These are phyloP conservation scores for Bombus ignitus DNA, from an alignment of 1,140 invertebrate species.

Conservation along the genomic window DNA sequence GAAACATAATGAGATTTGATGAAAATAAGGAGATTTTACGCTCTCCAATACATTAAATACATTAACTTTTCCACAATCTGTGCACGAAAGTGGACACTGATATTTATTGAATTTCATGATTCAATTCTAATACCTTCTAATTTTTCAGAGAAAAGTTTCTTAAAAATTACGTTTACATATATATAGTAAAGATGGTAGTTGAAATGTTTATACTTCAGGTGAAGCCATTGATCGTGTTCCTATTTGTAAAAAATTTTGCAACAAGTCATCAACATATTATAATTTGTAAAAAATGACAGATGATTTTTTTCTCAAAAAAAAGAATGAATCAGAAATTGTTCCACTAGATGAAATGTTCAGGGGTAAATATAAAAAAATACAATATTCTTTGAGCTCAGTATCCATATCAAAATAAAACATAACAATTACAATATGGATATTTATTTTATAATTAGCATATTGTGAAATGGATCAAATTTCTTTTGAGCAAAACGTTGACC, in stretches of 20 bases:
- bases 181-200: not conserved
- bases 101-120: slow-evolving; percentile 29
- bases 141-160: not conserved
- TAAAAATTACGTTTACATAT: not conserved
- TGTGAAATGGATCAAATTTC: slow-evolving; percentile 71
- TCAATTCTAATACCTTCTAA: not conserved
- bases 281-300: not conserved
- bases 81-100: not conserved
- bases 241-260: too few relatives aligned
- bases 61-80: not conserved
- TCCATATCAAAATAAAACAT: not conserved
- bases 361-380: slow-evolving; percentile 49
- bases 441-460: slow-evolving; percentile 58
- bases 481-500: slow-evolving; percentile 26
- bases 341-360: slow-evolving; percentile 70
- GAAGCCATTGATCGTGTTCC: too few relatives aligned
- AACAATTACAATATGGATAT: not conserved
- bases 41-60: not conserved
- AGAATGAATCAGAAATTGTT: slow-evolving; percentile 43
- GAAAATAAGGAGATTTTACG: not conserved
- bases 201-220: not conserved
- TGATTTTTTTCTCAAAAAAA: slow-evolving; percentile 5
- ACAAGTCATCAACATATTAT: not conserved
- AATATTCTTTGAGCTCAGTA: not conserved
- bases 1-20: not conserved